These are phyloP conservation scores for Syrmaticus mikado DNA, from an alignment of 2,113 vertebrate species.

Conservation along the genomic window DNA sequence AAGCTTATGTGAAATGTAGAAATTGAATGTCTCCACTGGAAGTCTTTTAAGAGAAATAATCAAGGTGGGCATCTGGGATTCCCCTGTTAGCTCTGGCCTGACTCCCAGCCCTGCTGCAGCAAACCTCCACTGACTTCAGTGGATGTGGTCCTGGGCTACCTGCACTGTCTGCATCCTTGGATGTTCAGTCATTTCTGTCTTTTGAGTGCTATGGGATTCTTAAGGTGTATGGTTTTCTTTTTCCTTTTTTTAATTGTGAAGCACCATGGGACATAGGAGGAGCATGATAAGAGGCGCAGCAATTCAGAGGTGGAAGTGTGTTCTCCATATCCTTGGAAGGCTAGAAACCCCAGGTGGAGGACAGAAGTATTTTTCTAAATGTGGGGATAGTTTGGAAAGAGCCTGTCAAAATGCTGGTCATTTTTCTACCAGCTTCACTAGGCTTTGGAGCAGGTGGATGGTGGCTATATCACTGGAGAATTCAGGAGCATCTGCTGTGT, in stretches of 20 bases:
- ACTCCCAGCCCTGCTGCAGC: background rate
- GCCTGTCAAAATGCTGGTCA: background rate
- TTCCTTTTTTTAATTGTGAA: background rate
- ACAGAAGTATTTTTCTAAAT: background rate
- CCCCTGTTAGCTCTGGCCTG: background rate
- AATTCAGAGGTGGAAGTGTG: background rate
- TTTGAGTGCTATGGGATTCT: background rate
- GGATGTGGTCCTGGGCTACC: background rate
- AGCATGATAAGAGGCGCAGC: background rate
- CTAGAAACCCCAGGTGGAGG: background rate
- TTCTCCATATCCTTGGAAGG: background rate
- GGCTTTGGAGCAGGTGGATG: background rate
- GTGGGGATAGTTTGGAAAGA: background rate
- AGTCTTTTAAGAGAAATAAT: background rate
- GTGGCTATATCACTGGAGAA: background rate
- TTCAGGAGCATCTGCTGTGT: fast-evolving
- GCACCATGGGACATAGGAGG: fast-evolving
- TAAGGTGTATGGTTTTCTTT: no score
- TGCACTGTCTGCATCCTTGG: background rate
- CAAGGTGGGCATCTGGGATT: background rate
- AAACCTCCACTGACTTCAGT: background rate
- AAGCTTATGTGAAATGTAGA: background rate
- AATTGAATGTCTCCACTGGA: background rate
- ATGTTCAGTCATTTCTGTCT: fast-evolving
- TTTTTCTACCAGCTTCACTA: background rate